Conservation (phyloP, 37 sponge, comb jelly and placozoan genomes). For the Amphimedon queenslandica region DNA sequence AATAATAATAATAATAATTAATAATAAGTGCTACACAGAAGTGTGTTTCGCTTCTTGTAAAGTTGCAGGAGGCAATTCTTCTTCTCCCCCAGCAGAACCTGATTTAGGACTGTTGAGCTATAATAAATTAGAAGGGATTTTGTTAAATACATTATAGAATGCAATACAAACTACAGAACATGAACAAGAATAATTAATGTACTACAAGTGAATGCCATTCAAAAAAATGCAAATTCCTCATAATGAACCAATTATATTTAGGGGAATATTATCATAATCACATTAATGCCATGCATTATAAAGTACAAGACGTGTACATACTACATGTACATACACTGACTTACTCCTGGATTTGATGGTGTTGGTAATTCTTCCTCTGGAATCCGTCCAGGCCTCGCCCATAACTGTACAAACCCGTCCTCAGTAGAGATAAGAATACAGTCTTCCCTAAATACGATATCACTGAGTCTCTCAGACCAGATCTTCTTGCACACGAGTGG, state of each 20-base stretch:
- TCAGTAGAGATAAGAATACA: conserved; percentile 61
- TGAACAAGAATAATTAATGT: no score
- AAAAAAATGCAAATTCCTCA: no score
- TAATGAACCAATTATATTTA: no score
- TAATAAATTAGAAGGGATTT: background rate
- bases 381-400: conserved; percentile 42
- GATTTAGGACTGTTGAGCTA: conserved; percentile 6
- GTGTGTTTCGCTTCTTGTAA: background rate
- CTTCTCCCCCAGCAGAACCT: background rate
- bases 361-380: background rate
- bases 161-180: no score
- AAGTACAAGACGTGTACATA: background rate
- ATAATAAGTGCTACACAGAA: background rate
- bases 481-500: conserved; percentile 75
- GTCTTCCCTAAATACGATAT: conserved; percentile 68
- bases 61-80: no score
- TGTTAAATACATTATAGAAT: no score
- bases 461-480: conserved; percentile 78
- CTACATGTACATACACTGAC: background rate
- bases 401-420: conserved; percentile 68
- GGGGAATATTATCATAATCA: no score
- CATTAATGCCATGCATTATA: background rate
- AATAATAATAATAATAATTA: background rate
- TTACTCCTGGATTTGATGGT: conserved; percentile 1
- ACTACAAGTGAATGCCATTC: no score